Base-by-base conservation (phyloP, 2,797 vertebrate species). In the Gadopsis bispinosus region DNA sequence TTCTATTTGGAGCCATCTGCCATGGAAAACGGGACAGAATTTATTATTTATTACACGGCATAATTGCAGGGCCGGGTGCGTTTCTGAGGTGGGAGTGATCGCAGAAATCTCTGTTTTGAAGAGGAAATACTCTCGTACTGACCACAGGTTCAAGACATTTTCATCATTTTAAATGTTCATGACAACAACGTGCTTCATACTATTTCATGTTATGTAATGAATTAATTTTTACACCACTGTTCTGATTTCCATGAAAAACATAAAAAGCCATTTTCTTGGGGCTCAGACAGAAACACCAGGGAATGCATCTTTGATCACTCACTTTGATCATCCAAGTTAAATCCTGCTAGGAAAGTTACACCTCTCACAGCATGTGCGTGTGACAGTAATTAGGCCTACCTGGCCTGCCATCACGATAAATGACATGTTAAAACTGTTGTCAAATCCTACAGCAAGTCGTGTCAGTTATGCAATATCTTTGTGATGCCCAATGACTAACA, bases 1-100 rank as follows among this genome's bases (percentile, higher is more conserved):
- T 83, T 88, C 87, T 89, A 91, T 89, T 93, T 88, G 79, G 80
- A 83, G 89, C 86, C 91, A 92, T 93, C 90, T 90, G 88, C 83
- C 86, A 85, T 84, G 85, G 88, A 92, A 88, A 92, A 85, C 71
- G n/a, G 83, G 89, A 90, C 87, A 89, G 82, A 85, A 89, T 93
- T 92, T 88, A 90, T 91, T 91, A 89, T 92, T 92, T 87, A 91
- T 91, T 91, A 89, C 81, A 67, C 48, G 10, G 87, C 79, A 88
- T 91, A 87, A 92, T 88, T 88, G 81, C 79, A 86, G 83, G 81
- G 79, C 68, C 20, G 83, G 56, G 75, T 80, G 79, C 79, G 86
- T 86, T 85, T 74, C 86, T 58, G 72, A 87, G 83, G 88, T 84
- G 77, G 76, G 77, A 88, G 75, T 77, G 69, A 76, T 82, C 17